Base-by-base conservation (phyloP, 1,140 invertebrate genomes). In the Procambarus virginalis region DNA sequence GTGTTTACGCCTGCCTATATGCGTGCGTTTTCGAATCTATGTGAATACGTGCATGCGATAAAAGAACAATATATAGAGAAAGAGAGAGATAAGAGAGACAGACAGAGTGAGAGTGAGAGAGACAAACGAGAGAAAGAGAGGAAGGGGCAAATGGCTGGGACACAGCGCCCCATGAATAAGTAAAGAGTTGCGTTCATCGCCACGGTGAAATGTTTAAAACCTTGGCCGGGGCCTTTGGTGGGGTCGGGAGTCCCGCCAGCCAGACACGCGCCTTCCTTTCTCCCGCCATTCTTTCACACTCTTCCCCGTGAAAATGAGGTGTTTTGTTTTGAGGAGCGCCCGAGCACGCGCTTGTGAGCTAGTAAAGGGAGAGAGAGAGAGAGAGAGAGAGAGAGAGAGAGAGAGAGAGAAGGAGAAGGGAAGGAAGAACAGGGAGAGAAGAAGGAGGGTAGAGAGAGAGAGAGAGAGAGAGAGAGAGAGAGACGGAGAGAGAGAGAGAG, bases 161-260 rank as follows among this genome's bases (percentile, higher is more conserved):
- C 80, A 82, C 80, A 68, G 80, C 45, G 22, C 22, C 10, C 10
- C 60, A 82, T 82, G 80, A 82, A 82, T 82, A 82, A 82, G 46
- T 64, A 46, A 82, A 20, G 58, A 17, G 34, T 68, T 82, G 60
- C 68, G 80, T 68, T 82, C 80, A 82, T 68, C 80, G 80, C 48
- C 68, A 17, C 48, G 9, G 68, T 82, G 80, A 82, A 82, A 82
- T 82, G 80, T 82, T 82, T 64, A 82, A 73, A 73, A 34, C 68
- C 68, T 73, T 73, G 68, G 68, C 22, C n/a, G n/a, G 68, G 34
- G 22, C 68, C 68, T 73, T 73, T 73, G 22, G 51, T 4, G 51
- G 8, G 51, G 51, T 55, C 34, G 51, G 64, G 12, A 64, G 2
- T 64, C 9, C 9, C 60, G 5, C 12, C 20, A 68, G 64, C 20